These are phyloP conservation scores for Tipula unca DNA, from an alignment of 2,888 invertebrate species.

Conservation along the genomic window DNA sequence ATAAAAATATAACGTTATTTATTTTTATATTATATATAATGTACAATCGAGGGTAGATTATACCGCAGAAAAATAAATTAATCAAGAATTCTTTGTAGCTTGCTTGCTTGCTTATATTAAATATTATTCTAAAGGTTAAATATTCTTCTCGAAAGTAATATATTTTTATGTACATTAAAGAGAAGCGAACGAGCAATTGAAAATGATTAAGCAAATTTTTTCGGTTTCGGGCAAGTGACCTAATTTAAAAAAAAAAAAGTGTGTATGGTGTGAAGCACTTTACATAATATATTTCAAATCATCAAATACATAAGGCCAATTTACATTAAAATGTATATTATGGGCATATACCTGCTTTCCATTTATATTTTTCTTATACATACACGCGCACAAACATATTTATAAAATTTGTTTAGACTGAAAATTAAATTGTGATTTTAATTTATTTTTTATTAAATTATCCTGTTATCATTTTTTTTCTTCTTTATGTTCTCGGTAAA, in stretches of 20 bases:
- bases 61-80: constrained; percentile 2
- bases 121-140: neutral
- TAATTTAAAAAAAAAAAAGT: neutral
- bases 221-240: neutral
- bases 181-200: neutral
- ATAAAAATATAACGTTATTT: neutral
- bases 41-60: neutral
- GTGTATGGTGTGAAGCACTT: too few species aligned
- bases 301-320: too few species aligned
- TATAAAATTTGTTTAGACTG: neutral
- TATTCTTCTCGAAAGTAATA: neutral
- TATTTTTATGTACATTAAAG: too few species aligned
- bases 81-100: neutral
- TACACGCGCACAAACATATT: neutral
- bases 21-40: neutral
- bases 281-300: too few species aligned
- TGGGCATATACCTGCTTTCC: too few species aligned
- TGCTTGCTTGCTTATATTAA: neutral
- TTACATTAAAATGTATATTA: too few species aligned
- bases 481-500: neutral
- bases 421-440: neutral
- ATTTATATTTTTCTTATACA: too few species aligned
- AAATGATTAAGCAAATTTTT: neutral
- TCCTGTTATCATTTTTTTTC: neutral
- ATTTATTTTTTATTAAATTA: neutral